These are phyloP conservation scores for Microdon myrmicae DNA, from an alignment of 2,888 invertebrate genomes.

Conservation along the genomic window DNA sequence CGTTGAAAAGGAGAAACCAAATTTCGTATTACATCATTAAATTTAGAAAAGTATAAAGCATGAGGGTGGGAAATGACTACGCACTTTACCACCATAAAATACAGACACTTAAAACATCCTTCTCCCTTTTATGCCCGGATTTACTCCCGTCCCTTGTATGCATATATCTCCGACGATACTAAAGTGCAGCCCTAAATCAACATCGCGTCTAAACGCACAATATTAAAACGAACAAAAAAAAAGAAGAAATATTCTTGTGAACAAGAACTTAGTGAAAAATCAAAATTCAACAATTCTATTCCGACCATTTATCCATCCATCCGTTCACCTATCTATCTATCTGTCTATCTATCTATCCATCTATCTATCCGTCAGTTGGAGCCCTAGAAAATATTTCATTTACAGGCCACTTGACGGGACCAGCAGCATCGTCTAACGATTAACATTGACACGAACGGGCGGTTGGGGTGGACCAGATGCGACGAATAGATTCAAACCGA, in stretches of 20 bases:
- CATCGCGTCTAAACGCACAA: slow-evolving; percentile 31
- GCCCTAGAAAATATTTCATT: slow-evolving; percentile 43
- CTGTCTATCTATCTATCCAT: slow-evolving; percentile 32
- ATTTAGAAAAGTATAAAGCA: slow-evolving; percentile 26
- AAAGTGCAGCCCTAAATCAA: slow-evolving; percentile 49
- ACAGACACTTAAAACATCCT: slow-evolving; percentile 23
- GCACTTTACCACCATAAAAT: slow-evolving; percentile 40
- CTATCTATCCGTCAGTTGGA: slow-evolving; percentile 41
- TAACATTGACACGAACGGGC: slow-evolving; percentile 3
- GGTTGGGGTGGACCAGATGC: neutral
- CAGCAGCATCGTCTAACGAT: no score
- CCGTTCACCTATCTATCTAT: slow-evolving; percentile 19
- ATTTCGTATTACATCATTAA: slow-evolving; percentile 46
- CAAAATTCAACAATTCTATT: slow-evolving; percentile 42
- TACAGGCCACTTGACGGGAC: slow-evolving; percentile 28
- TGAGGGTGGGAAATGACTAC: slow-evolving; percentile 37
- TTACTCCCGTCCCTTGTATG: neutral
- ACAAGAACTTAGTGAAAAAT: slow-evolving; percentile 36
- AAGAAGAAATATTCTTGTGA: slow-evolving; percentile 39
- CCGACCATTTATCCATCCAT: slow-evolving; percentile 13
- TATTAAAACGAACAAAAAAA: slow-evolving; percentile 18
- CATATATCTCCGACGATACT: slow-evolving; percentile 6
- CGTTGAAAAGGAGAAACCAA: slow-evolving; percentile 20
- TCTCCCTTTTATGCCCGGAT: no score
- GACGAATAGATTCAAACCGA: slow-evolving; percentile 19